Percentiles rank a stretch among this genome's conserved stretches.
These are phyloP conservation scores for Laodelphax striatellus DNA, from an alignment of 1,140 invertebrate genomes.

Conservation along the genomic window DNA sequence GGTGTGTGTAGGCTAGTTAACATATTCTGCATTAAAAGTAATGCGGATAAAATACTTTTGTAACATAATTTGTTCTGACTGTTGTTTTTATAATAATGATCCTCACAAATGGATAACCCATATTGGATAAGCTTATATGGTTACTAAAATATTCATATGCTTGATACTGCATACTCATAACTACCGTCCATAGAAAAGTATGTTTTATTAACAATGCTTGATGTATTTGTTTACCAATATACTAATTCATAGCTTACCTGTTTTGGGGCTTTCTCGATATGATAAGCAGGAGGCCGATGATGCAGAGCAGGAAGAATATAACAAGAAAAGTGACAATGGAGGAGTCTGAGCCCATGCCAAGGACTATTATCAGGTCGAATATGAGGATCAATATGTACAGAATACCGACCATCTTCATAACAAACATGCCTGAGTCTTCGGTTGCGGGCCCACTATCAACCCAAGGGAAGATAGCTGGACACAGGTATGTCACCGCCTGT, in stretches of 20 bases:
- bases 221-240: background rate
- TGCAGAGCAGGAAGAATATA: slow-evolving; percentile 57
- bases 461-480: slow-evolving; percentile 78
- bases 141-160: no score
- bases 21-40: no score
- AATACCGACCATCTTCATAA: slow-evolving; percentile 76
- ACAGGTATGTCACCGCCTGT: slow-evolving; percentile 63
- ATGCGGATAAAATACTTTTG: no score
- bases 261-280: slow-evolving; percentile 88
- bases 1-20: no score
- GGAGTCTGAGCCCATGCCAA: slow-evolving; percentile 51
- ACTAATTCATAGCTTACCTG: slow-evolving; percentile 43
- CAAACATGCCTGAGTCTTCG: slow-evolving; percentile 68
- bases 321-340: slow-evolving; percentile 57
- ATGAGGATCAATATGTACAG: slow-evolving; percentile 69
- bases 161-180: no score
- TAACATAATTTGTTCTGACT: no score
- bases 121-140: no score
- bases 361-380: slow-evolving; percentile 73
- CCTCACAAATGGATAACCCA: no score
- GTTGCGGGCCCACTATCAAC: slow-evolving; percentile 76
- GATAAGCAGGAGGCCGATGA: slow-evolving; percentile 61
- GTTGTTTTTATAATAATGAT: no score
- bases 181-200: no score
- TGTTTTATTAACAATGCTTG: no score